Conservation (phyloP, 2,113 vertebrate genomes). For the Austrofundulus limnaeus region DNA sequence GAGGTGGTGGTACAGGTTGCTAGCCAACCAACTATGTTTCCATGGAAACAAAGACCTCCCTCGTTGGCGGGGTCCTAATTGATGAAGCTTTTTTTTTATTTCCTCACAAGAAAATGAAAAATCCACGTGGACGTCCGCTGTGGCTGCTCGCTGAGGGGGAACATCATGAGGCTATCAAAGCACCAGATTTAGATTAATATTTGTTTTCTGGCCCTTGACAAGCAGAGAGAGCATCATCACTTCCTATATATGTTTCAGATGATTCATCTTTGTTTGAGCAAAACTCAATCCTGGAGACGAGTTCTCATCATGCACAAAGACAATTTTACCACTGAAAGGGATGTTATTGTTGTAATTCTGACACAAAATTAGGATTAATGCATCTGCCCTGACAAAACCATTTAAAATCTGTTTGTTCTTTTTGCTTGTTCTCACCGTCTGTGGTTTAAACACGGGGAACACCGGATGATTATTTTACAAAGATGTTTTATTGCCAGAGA, state of each 20-base stretch:
- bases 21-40: conserved; percentile 59
- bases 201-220: conserved; percentile 14
- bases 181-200: conserved; percentile 9
- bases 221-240: not conserved
- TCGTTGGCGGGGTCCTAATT: conserved; percentile 40
- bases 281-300: not conserved
- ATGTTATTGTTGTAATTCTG: too few relatives aligned
- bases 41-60: conserved; percentile 54
- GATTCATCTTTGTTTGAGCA: not conserved
- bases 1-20: conserved; percentile 36
- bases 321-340: not conserved
- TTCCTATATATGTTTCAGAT: not conserved
- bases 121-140: not conserved
- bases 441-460: too few relatives aligned
- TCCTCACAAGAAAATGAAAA: conserved; percentile 21
- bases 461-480: not conserved
- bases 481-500: not conserved
- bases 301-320: not conserved
- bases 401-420: too few relatives aligned
- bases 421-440: too few relatives aligned
- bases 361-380: too few relatives aligned
- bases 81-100: conserved; percentile 13
- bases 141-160: not conserved
- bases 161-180: not conserved
- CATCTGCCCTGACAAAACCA: too few relatives aligned